These are phyloP conservation scores for Motacilla alba DNA, from an alignment of 2,113 vertebrate genomes.

Conservation along the genomic window DNA sequence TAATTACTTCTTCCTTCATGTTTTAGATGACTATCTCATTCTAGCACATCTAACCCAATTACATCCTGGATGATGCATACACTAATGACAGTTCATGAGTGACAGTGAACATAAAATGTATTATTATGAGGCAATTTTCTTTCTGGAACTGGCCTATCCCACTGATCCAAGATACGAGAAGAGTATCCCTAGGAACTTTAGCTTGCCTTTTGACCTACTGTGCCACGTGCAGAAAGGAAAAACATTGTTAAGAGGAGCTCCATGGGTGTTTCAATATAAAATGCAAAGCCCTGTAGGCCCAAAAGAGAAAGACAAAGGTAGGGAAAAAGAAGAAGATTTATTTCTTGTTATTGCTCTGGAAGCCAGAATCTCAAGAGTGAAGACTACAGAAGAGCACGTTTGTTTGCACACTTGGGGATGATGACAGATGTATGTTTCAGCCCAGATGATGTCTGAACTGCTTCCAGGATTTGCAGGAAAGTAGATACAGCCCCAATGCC, in stretches of 20 bases:
- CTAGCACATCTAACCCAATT: constrained; percentile 48
- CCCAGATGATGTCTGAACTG: not conserved
- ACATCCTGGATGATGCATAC: constrained; percentile 26
- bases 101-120: constrained; percentile 32
- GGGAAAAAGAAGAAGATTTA: not conserved
- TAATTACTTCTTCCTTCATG: constrained; percentile 48
- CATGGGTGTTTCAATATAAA: not conserved
- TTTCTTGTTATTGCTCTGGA: not conserved
- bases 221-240: not conserved
- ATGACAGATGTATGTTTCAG: not conserved
- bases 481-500: not conserved
- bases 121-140: not conserved
- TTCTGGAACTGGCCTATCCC: constrained; percentile 4
- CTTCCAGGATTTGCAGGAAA: constrained; percentile 1
- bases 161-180: not conserved
- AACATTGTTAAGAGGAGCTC: not conserved
- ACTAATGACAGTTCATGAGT: constrained; percentile 37
- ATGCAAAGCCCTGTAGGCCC: not conserved
- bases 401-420: not conserved
- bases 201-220: constrained; percentile 1
- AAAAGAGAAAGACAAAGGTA: constrained; percentile 3
- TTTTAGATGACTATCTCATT: constrained; percentile 48
- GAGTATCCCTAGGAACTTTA: not conserved
- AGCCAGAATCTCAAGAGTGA: not conserved
- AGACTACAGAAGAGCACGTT: not conserved